phyloP scores from a whole-genome alignment of 2,797 vertebrate genomes.

The Picus viridis region DNA sequence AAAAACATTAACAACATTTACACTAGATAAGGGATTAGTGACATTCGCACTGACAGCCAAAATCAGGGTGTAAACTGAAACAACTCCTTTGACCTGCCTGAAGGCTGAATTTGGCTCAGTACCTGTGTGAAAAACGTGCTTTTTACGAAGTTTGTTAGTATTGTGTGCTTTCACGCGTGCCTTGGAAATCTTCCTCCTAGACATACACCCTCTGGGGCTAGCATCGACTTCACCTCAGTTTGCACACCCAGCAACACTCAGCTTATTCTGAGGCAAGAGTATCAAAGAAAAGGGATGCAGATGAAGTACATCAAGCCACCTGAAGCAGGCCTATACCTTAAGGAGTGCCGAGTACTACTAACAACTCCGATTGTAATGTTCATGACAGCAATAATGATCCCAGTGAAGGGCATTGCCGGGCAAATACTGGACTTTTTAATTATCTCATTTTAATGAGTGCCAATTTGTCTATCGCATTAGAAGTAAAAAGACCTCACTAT shows the following conservation, averaged over 20 bases:
- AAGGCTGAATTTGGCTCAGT: neutral
- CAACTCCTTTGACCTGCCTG: neutral
- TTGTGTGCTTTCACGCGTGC: neutral
- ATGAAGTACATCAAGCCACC: neutral
- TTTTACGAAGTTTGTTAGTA: too few species aligned
- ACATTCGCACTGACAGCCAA: neutral
- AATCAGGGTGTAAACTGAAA: neutral
- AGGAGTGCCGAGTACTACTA: neutral
- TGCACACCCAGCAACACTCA: neutral
- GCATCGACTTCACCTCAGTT: neutral
- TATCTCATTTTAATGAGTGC: neutral
- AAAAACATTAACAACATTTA: slow-evolving; percentile 32
- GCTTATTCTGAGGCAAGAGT: neutral
- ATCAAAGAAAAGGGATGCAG: neutral
- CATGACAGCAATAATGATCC: neutral
- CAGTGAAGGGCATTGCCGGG: neutral
- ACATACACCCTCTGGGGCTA: fast-evolving
- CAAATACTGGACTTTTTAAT: neutral
- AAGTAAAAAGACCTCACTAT: neutral
- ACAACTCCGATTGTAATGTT: neutral
- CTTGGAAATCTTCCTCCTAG: neutral
- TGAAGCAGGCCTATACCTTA: neutral
- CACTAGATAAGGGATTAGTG: neutral
- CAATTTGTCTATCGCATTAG: neutral
- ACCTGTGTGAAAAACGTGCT: neutral